Evolutionary conservation across 2,113 vertebrate species (phyloP), one percentile per base, ranked within the genome.

Genomic region (Prunella himalayana): DNA sequence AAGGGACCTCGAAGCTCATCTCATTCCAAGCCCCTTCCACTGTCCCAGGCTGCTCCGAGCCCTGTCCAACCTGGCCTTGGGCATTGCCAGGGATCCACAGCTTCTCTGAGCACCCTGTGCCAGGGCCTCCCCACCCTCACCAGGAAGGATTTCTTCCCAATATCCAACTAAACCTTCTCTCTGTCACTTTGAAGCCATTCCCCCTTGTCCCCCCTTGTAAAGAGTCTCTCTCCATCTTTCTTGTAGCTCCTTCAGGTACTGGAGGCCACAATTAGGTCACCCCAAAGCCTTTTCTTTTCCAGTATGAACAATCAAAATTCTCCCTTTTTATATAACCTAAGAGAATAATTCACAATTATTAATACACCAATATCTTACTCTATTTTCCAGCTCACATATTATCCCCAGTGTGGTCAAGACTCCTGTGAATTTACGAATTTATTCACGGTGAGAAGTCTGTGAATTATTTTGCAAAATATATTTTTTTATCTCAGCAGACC

Each of bases 21-120:
- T 22, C 18, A 30, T 28, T 69, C 61, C 54, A 68, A 24, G 1
- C 13, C 35, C 15, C 28, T 69, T 1, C 39, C 47, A 15, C 31
- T 16, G 0, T 8, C 9, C 22, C 45, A 68, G 20, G n/a, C 0
- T 2, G 45, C 69, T 75, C 54, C 39, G 2, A 82, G 9, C 13
- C 14, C n/a, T 0, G 0, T 41, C 61, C 78, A 76, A 0, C n/a
- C 54, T 11, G 47, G 8, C 41, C 17, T 31, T 31, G 78, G 17
- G 1, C 61, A 89, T 21, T 47, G 0, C 25, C 78, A 54, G 39
- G 30, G 11, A 53, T 47, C 27, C 39, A 7, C 39, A 53, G 23
- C 23, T 66, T 0, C 68, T 24, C 77, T n/a, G 20, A 19, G 41
- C 6, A 47, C 9, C 41, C 41, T 53, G 51, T 66, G 51, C 51